phyloP scores from a whole-genome alignment of 2,888 invertebrate species.

The Xestoiulus laeticollis region DNA sequence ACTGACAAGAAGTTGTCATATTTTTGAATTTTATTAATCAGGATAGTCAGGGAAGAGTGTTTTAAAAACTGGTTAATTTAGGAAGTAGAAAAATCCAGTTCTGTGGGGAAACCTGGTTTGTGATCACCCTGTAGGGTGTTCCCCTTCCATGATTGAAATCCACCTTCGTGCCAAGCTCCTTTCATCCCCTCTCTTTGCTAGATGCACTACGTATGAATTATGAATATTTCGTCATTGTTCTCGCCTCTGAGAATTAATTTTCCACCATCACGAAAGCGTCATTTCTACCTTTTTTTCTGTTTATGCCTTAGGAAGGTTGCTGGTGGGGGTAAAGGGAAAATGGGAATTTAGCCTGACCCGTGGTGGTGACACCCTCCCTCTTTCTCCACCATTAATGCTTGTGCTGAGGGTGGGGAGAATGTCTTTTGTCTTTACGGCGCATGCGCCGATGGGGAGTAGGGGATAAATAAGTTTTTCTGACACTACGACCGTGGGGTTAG shows the following conservation, averaged over 20 bases:
- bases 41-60: too few species aligned
- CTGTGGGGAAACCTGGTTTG: neutral
- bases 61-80: too few species aligned
- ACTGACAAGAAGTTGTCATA: too few species aligned
- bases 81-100: too few species aligned
- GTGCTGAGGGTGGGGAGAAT: neutral
- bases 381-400: neutral
- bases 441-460: neutral
- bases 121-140: neutral
- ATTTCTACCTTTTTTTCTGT: conserved; percentile 20
- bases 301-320: neutral
- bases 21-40: too few species aligned
- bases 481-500: neutral
- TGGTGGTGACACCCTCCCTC: neutral
- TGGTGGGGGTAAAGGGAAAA: neutral
- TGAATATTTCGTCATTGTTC: conserved; percentile 29
- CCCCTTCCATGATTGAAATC: neutral
- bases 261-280: neutral
- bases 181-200: neutral
- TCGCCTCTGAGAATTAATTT: conserved; percentile 37
- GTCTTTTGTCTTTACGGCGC: neutral
- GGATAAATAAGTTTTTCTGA: neutral
- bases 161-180: conserved; percentile 15
- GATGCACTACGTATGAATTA: neutral
- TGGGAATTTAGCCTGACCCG: neutral